Percentiles rank a stretch among this genome's conserved stretches.
Conservation (phyloP, 1,140 invertebrate species). For the Atta texana region DNA sequence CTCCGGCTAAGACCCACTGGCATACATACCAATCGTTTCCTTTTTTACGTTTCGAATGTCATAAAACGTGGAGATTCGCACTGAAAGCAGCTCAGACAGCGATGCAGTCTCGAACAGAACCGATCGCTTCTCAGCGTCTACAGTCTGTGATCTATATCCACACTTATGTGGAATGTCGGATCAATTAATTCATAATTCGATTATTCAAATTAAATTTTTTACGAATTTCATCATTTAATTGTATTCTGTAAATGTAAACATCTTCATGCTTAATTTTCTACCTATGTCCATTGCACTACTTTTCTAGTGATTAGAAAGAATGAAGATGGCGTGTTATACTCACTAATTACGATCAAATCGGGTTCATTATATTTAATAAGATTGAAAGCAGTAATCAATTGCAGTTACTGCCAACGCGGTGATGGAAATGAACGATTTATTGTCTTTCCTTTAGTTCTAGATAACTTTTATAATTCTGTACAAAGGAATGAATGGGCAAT, state of each 20-base stretch:
- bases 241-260: too few relatives aligned
- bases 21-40: conserved; percentile 84
- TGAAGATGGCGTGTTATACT: background rate
- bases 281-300: background rate
- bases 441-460: background rate
- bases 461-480: background rate
- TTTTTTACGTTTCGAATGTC: conserved; percentile 86
- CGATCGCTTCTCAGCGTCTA: conserved; percentile 45
- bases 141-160: background rate
- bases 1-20: conserved; percentile 82
- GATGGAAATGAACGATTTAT: background rate
- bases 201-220: background rate
- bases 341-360: background rate
- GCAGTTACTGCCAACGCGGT: background rate
- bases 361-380: background rate
- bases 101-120: conserved; percentile 67
- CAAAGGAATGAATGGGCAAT: background rate
- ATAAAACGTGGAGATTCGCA: conserved; percentile 83
- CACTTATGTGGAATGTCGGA: background rate
- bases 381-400: conserved; percentile 2
- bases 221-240: background rate
- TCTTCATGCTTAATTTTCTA: background rate
- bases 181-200: background rate
- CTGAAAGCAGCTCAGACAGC: conserved; percentile 80
- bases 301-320: conserved; percentile 1